These are phyloP conservation scores for Seira sanloemensis DNA, from an alignment of 2,888 invertebrate genomes.

Conservation along the genomic window DNA sequence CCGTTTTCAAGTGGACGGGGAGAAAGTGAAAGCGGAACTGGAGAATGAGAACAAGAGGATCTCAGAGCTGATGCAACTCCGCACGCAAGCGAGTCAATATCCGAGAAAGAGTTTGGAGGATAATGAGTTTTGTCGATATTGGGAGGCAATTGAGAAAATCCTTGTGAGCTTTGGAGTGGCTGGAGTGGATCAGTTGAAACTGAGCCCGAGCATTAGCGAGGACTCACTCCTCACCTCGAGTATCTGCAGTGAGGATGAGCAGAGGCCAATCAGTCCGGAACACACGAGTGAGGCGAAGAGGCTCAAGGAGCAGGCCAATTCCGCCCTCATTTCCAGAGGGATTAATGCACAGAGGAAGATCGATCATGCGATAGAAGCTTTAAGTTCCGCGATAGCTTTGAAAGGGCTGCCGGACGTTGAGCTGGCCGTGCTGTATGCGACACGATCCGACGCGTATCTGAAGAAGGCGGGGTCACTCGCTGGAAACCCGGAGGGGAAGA, in stretches of 20 bases:
- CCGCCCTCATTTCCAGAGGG: slow-evolving; percentile 43
- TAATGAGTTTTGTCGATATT: slow-evolving; percentile 61
- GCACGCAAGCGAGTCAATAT: slow-evolving; percentile 56
- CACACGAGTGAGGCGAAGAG: slow-evolving; percentile 44
- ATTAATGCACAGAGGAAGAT: slow-evolving; percentile 25
- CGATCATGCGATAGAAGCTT: slow-evolving; percentile 40
- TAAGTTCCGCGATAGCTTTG: slow-evolving; percentile 51
- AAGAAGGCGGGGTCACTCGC: slow-evolving; percentile 32
- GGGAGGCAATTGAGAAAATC: slow-evolving; percentile 65
- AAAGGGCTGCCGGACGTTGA: slow-evolving; percentile 58
- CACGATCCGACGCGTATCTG: slow-evolving; percentile 61
- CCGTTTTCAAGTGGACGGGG: slow-evolving; percentile 52
- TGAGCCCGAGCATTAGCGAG: slow-evolving; percentile 61
- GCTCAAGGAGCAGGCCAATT: slow-evolving; percentile 60
- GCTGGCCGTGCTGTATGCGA: slow-evolving; percentile 52
- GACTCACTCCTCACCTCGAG: slow-evolving; percentile 51
- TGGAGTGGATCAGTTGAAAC: slow-evolving; percentile 63
- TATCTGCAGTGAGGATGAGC: slow-evolving; percentile 21
- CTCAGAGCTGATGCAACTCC: slow-evolving; percentile 53
- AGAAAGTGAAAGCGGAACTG: slow-evolving; percentile 39
- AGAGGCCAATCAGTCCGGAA: slow-evolving; percentile 42
- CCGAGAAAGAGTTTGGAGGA: slow-evolving; percentile 60
- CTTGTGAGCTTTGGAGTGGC: slow-evolving; percentile 65
- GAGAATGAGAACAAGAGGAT: slow-evolving; percentile 56
- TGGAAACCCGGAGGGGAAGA: slow-evolving; percentile 29